Conservation (phyloP, 2,888 invertebrate species). For the Oxytorus armatus region DNA sequence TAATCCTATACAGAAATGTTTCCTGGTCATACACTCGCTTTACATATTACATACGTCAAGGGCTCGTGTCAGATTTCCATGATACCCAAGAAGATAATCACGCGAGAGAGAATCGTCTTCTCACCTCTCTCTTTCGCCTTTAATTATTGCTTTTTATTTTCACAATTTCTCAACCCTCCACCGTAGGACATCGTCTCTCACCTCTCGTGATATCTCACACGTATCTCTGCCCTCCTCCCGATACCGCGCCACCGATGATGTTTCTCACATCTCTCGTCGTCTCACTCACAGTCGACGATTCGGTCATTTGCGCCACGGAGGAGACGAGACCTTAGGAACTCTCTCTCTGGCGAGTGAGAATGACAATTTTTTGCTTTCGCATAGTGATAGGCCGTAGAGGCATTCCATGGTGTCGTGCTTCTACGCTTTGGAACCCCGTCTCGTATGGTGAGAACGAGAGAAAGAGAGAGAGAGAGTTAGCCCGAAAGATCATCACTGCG, state of each 20-base stretch:
- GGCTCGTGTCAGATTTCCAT: constrained; percentile 76
- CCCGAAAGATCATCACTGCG: constrained; percentile 53
- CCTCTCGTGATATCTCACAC: constrained; percentile 57
- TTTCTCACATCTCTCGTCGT: constrained; percentile 31
- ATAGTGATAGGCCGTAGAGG: constrained; percentile 78
- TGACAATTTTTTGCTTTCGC: constrained; percentile 77
- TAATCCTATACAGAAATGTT: constrained; percentile 68
- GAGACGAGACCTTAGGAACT: constrained; percentile 45
- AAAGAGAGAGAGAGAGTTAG: constrained; percentile 26
- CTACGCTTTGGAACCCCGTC: constrained; percentile 54
- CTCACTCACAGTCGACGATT: constrained; percentile 48
- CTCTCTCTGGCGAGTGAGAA: constrained; percentile 48
- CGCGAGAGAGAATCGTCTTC: constrained; percentile 11
- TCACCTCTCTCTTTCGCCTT: constrained; percentile 29
- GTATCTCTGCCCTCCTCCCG: constrained; percentile 47
- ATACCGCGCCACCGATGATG: no score
- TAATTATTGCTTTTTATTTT: constrained; percentile 47
- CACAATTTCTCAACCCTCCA: constrained; percentile 29
- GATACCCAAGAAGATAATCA: constrained; percentile 36
- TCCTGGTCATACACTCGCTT: constrained; percentile 9
- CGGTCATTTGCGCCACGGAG: constrained; percentile 57
- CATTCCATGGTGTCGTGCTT: constrained; percentile 78
- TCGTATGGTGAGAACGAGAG: constrained; percentile 76
- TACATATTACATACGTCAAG: constrained; percentile 63
- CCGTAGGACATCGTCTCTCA: constrained; percentile 33